A percentile compares a stretch with the other conserved stretches of the same genome.
These are phyloP conservation scores for Solenopsis fugax DNA, from an alignment of 1,140 invertebrate genomes.

Conservation along the genomic window DNA sequence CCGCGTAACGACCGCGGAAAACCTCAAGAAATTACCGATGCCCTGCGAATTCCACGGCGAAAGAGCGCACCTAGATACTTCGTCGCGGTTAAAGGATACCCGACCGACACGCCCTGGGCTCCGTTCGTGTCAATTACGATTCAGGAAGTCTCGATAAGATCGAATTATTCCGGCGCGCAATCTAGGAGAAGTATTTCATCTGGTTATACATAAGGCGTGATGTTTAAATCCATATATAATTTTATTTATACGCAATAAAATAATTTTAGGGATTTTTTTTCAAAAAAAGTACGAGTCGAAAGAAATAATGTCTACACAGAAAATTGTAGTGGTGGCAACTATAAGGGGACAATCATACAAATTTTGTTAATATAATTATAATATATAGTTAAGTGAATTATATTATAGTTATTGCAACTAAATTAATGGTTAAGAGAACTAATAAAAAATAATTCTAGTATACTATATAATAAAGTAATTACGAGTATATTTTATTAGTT, in stretches of 20 bases:
- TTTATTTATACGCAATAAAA: neutral
- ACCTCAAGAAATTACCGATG: conserved; percentile 53
- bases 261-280: neutral
- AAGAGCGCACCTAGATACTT: conserved; percentile 9
- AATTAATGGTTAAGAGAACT: too few species aligned
- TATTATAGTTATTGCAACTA: too few species aligned
- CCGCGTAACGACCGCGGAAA: conserved; percentile 63
- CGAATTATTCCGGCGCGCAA: conserved; percentile 24
- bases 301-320: neutral
- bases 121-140: conserved; percentile 50
- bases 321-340: too few species aligned
- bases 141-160: conserved; percentile 2
- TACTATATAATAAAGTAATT: too few species aligned
- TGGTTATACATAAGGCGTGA: neutral
- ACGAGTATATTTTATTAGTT: too few species aligned
- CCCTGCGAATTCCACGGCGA: conserved; percentile 26
- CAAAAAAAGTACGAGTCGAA: neutral
- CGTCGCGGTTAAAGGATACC: conserved; percentile 39
- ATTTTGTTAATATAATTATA: too few species aligned
- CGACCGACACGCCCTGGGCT: conserved; percentile 49
- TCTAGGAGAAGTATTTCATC: conserved; percentile 7
- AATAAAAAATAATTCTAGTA: too few species aligned
- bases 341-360: too few species aligned
- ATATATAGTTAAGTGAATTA: too few species aligned
- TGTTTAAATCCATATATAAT: neutral